These are phyloP conservation scores for Eulimnadia texana DNA, from an alignment of 1,140 invertebrate species.

Conservation along the genomic window DNA sequence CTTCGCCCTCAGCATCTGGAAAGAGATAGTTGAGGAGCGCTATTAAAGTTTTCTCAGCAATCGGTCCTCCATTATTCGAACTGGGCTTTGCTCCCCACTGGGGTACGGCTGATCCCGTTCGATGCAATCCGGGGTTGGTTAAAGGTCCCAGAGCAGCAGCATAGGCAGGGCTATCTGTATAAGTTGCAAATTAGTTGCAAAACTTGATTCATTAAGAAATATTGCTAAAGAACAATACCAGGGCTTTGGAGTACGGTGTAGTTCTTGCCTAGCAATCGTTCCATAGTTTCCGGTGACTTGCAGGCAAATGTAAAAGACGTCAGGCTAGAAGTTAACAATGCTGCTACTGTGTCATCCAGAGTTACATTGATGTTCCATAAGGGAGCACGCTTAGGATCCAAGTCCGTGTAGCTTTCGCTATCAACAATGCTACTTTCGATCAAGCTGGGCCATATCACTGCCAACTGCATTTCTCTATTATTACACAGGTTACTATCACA, in stretches of 20 bases:
- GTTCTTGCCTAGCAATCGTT: constrained; percentile 30
- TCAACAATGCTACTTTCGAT: constrained; percentile 76
- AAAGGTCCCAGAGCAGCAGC: constrained; percentile 32
- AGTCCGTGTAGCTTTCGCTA: constrained; percentile 68
- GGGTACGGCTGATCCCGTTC: constrained; percentile 21
- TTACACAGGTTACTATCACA: constrained; percentile 20
- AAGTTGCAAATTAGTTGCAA: not conserved
- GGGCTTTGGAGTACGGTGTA: constrained; percentile 15
- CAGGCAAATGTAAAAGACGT: constrained; percentile 28
- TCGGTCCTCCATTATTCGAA: constrained; percentile 43
- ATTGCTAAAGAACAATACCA: too few species aligned
- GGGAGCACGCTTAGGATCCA: constrained; percentile 69
- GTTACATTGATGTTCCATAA: constrained; percentile 43
- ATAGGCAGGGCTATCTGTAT: constrained; percentile 24
- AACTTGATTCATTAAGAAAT: too few species aligned
- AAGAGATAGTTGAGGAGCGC: constrained; percentile 72
- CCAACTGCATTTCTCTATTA: constrained; percentile 55
- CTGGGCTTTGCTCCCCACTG: constrained; percentile 14
- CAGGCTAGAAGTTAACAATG: constrained; percentile 31
- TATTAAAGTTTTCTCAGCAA: constrained; percentile 56
- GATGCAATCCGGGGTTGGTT: constrained; percentile 24
- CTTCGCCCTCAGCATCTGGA: constrained; percentile 59
- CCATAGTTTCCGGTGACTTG: constrained; percentile 27
- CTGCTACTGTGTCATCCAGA: constrained; percentile 30
- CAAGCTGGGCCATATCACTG: constrained; percentile 73